Evolutionary conservation across 2,113 vertebrate species (phyloP).

Genomic region (Xiphophorus hellerii): DNA sequence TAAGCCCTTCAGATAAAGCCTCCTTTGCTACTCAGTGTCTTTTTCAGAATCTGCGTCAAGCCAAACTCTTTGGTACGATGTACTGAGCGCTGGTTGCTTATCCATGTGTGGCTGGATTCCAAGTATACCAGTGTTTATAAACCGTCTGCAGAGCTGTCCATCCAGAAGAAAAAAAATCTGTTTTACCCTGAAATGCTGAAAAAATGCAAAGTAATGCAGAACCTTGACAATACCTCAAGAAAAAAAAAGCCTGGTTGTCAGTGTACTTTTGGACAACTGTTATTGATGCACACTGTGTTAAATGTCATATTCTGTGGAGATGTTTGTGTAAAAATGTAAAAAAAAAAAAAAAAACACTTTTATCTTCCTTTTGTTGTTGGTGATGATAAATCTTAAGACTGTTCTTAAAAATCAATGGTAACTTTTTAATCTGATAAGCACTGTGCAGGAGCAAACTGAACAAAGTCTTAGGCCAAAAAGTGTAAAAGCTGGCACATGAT

Average conservation of each 20-base stretch:
- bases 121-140: not conserved
- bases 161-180: not conserved
- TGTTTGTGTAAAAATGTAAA: conserved; percentile 54
- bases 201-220: conserved; percentile 3
- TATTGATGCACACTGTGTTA: not conserved
- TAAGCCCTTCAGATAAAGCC: conserved; percentile 22
- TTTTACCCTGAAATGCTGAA: conserved; percentile 17
- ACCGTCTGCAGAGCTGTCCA: not conserved
- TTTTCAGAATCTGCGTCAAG: conserved; percentile 23
- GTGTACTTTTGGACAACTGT: not conserved
- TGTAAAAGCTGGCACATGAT: conserved; percentile 27
- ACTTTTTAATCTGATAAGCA: conserved; percentile 31
- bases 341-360: conserved; percentile 1
- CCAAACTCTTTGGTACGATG: conserved; percentile 67
- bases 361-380: not conserved
- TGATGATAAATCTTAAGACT: not conserved
- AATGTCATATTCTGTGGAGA: not conserved
- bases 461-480: conserved; percentile 19
- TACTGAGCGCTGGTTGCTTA: conserved; percentile 23
- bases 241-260: not conserved
- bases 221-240: not conserved
- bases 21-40: conserved; percentile 19
- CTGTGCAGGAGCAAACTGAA: conserved; percentile 7
- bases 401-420: not conserved
- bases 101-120: no score